Base-by-base conservation (phyloP, 2,888 invertebrate species). In the Oxycera nigricornis region DNA sequence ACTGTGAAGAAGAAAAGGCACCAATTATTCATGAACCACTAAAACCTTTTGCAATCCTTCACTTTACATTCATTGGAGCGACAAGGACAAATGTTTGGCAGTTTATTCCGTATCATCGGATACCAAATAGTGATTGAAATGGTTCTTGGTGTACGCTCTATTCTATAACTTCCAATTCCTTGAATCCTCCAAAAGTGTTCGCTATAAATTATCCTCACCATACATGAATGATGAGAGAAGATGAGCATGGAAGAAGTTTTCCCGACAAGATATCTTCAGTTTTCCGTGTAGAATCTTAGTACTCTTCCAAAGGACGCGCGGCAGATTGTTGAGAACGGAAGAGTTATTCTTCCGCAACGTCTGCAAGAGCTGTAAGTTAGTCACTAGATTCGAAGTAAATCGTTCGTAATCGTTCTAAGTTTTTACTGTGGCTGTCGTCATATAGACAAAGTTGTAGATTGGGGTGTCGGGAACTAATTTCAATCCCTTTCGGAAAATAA, bases 21-120 rank as follows among this genome's bases (percentile, higher is more conserved):
- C 20, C 17, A 52, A 70, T 70, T 70, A 70, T 70, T 70, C 70
- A 70, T 70, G 70, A 70, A 22, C 70, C 70, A 52, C 52, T 35
- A 70, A 70, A 70, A 52, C 9, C 14, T 35, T n/a, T 70, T 31
- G 30, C 14, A 28, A 70, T 55, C 55, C 22, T 50, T 30, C 31
- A 70, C 31, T 55, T 55, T 22, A 9, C 31, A 65, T 39, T 41
- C 61, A 31, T 31, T 30, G 24, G 2, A 22, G 30, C 4, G 30
- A 68, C 52, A 26, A 22, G 31, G 31, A 70, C 70, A 52, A 70
- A 70, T 70, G 70, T 35, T 41, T 17, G 52, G 55, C 55, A 70
- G 52, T 70, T 70, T 70, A 52, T 70, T 70, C 68, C 52, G 50
- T 28, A 50, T 68, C 52, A 68, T 68, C 70, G 70, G 70, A 24